Percentiles rank a stretch among this genome's conserved stretches.
phyloP scores from a whole-genome alignment of 2,113 vertebrate species.

The Lontra canadensis region DNA sequence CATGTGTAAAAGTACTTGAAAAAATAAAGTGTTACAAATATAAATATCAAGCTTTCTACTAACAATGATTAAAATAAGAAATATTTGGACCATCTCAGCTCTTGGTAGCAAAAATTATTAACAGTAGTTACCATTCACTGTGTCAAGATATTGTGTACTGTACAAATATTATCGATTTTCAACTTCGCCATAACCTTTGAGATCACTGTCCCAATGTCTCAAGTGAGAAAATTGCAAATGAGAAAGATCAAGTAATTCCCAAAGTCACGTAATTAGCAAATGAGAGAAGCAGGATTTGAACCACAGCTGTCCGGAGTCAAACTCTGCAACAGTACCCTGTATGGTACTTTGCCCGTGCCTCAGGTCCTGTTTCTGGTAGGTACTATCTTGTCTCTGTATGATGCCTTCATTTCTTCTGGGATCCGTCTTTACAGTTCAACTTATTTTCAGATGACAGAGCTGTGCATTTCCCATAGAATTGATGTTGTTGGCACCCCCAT shows the following conservation, averaged over 20 bases:
- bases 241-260: neutral
- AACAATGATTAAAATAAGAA: neutral
- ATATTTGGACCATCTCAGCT: neutral
- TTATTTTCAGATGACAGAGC: neutral
- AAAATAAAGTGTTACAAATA: neutral
- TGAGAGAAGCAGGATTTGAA: neutral
- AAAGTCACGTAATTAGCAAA: neutral
- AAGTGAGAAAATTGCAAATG: neutral
- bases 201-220: neutral
- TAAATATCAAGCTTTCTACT: neutral
- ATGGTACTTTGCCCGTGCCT: neutral
- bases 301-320: neutral
- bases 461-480: neutral
- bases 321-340: accelerated
- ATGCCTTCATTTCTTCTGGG: neutral
- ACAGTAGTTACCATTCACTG: too few relatives aligned
- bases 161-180: neutral
- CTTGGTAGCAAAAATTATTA: neutral
- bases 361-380: neutral
- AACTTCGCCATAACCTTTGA: neutral
- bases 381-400: neutral
- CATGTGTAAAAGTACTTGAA: neutral
- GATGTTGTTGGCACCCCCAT: too few relatives aligned
- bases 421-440: neutral
- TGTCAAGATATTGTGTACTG: neutral